Conservation (phyloP, 1,140 invertebrate genomes). For the Bilobella aurantiaca region DNA sequence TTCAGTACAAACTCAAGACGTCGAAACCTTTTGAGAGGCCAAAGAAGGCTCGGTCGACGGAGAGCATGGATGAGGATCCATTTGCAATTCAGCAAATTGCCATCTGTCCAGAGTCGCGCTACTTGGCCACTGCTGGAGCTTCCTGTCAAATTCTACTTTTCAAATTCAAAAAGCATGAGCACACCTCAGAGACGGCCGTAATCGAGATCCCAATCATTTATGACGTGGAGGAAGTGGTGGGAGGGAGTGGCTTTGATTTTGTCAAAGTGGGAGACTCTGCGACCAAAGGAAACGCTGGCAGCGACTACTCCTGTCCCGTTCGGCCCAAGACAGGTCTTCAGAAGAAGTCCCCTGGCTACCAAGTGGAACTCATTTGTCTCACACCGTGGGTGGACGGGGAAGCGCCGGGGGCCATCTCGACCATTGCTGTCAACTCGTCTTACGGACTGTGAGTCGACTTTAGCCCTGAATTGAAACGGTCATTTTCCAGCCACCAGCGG, state of each 20-base stretch:
- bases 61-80: conserved; percentile 65
- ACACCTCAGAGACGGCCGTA: conserved; percentile 69
- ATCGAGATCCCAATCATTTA: conserved; percentile 80
- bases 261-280: conserved; percentile 17
- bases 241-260: conserved; percentile 28
- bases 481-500: no score
- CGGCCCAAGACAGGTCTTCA: conserved; percentile 64
- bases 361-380: conserved; percentile 87
- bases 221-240: conserved; percentile 62
- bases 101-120: conserved; percentile 82
- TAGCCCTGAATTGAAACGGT: no score
- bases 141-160: conserved; percentile 88
- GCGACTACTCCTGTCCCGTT: conserved; percentile 48
- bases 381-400: conserved; percentile 69
- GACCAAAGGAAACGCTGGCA: conserved; percentile 10
- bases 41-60: conserved; percentile 40
- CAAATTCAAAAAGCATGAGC: conserved; percentile 86
- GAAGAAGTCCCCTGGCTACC: conserved; percentile 80
- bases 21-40: conserved; percentile 82
- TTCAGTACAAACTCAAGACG: conserved; percentile 86
- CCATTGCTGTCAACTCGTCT: conserved; percentile 84
- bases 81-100: conserved; percentile 87
- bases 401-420: conserved; percentile 69
- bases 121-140: conserved; percentile 77
- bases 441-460: conserved; percentile 96